These are phyloP conservation scores for Augiades crinisus DNA, from an alignment of 2,888 invertebrate species.

Conservation along the genomic window DNA sequence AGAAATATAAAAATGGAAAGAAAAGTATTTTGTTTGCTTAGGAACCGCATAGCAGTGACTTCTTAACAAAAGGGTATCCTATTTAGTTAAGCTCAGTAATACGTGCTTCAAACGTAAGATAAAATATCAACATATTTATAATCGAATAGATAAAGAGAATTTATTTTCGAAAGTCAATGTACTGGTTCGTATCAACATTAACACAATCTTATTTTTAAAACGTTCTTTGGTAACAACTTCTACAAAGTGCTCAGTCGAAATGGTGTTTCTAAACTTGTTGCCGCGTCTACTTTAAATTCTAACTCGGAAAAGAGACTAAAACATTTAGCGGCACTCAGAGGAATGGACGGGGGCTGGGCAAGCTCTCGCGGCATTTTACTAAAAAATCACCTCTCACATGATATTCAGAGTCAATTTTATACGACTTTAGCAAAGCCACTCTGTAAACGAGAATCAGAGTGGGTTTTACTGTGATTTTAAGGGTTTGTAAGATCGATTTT, in stretches of 20 bases:
- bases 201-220: not conserved
- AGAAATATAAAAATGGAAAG: too few relatives aligned
- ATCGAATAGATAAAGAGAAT: too few relatives aligned
- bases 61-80: too few relatives aligned
- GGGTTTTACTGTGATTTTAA: not conserved
- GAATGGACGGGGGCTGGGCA: conserved; percentile 2
- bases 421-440: not conserved
- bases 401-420: conserved; percentile 6
- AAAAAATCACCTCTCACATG: conserved; percentile 14
- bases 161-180: too few relatives aligned
- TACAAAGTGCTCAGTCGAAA: conserved; percentile 9
- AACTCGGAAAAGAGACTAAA: conserved; percentile 22
- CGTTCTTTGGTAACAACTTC: not conserved
- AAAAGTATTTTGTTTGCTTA: too few relatives aligned
- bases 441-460: not conserved
- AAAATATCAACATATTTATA: too few relatives aligned
- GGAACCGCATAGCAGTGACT: too few relatives aligned
- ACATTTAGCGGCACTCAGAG: conserved; percentile 22
- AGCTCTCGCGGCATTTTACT: conserved; percentile 16
- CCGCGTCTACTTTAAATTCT: conserved; percentile 22
- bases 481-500: too few relatives aligned
- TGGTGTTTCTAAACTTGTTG: conserved; percentile 23
- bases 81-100: too few relatives aligned
- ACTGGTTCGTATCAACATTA: too few relatives aligned
- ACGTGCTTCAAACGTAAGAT: too few relatives aligned